These are phyloP conservation scores for Dryobotodes eremita DNA, from an alignment of 2,888 invertebrate genomes.

Conservation along the genomic window DNA sequence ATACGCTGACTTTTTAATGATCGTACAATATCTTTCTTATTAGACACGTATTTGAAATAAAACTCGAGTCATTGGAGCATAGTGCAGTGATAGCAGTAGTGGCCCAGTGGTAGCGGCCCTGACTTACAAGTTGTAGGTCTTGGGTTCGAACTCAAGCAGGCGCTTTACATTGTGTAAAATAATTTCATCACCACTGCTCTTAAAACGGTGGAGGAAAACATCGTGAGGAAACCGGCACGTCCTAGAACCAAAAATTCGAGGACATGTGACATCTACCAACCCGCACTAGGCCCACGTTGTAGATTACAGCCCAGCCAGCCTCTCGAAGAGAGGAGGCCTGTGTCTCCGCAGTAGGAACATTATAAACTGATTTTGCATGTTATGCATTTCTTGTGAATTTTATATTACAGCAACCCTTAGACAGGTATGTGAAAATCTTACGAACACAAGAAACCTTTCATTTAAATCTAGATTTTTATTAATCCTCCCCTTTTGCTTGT, in stretches of 20 bases:
- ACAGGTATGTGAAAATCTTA: background rate
- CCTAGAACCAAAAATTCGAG: background rate
- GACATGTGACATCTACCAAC: background rate
- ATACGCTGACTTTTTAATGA: background rate
- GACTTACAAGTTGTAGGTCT: background rate
- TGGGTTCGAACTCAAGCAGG: background rate
- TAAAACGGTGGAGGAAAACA: background rate
- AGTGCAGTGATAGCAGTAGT: background rate
- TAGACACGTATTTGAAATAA: background rate
- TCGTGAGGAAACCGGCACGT: background rate
- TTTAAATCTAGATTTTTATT: conserved; percentile 6
- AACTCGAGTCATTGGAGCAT: background rate
- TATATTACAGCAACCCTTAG: background rate
- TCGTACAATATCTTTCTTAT: background rate
- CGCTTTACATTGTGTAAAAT: background rate
- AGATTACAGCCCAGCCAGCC: background rate
- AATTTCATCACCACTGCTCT: background rate
- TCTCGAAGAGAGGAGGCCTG: background rate
- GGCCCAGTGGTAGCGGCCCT: background rate
- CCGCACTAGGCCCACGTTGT: background rate
- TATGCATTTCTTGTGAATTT: background rate
- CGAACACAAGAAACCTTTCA: background rate
- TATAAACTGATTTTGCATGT: background rate
- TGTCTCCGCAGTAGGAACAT: background rate
- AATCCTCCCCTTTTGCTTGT: background rate